phyloP scores from a whole-genome alignment of 2,113 vertebrate species.

The Rhabdornis inornatus region DNA sequence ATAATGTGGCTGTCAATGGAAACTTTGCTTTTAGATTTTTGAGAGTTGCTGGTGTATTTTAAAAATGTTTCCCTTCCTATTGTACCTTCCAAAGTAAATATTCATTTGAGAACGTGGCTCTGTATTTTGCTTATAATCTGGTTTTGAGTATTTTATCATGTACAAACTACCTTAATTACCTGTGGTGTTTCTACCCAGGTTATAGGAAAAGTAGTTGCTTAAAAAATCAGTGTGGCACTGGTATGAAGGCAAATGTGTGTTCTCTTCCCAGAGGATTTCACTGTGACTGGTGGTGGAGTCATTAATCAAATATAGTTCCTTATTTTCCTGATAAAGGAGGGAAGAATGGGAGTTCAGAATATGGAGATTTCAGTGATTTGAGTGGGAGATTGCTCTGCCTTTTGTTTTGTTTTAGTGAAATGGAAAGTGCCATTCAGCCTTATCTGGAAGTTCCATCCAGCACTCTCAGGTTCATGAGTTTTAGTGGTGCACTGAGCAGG shows the following conservation, averaged over 20 bases:
- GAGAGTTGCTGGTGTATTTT: not conserved
- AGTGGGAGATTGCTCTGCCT: not conserved
- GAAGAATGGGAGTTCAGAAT: not conserved
- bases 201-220: not conserved
- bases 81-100: not conserved
- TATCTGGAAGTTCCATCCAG: not conserved
- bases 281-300: not conserved
- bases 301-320: not conserved
- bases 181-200: not conserved
- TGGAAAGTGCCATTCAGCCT: not conserved
- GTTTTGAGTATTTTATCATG: not conserved
- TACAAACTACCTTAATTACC: not conserved
- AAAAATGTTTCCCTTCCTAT: not conserved
- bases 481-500: not conserved
- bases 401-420: not conserved
- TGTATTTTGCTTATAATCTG: not conserved
- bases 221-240: not conserved
- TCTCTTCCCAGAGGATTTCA: not conserved
- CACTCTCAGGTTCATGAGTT: not conserved
- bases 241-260: not conserved
- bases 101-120: not conserved
- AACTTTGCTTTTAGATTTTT: not conserved
- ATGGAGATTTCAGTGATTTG: not conserved
- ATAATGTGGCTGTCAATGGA: not conserved
- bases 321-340: not conserved